phyloP scores from a whole-genome alignment of 2,797 vertebrate species.

The Pangasius mekongensis region DNA sequence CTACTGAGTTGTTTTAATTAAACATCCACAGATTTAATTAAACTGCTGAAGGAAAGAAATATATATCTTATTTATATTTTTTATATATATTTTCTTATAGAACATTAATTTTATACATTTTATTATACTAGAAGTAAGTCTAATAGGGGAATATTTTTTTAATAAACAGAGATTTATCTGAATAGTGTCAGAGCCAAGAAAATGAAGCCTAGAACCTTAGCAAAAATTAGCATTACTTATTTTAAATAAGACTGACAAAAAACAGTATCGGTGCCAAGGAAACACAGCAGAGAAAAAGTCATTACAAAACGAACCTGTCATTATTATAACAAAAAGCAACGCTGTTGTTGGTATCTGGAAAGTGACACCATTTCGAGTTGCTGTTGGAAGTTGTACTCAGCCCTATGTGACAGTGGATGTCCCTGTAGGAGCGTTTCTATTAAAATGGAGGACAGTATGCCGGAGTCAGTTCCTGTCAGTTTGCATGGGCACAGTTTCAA shows the following conservation, averaged over 20 bases:
- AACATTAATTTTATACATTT: background rate
- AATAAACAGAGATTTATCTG: background rate
- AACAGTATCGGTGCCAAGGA: background rate
- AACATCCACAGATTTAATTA: background rate
- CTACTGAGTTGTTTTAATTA: background rate
- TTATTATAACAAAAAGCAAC: background rate
- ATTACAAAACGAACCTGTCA: background rate
- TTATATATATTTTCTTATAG: background rate
- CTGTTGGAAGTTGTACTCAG: background rate
- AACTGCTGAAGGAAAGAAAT: background rate
- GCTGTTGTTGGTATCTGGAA: background rate
- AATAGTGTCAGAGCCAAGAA: background rate
- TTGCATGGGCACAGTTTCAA: conserved; percentile 36
- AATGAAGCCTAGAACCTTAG: background rate
- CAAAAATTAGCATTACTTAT: background rate
- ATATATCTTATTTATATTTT: too few species aligned
- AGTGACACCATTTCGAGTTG: background rate
- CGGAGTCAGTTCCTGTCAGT: conserved; percentile 18
- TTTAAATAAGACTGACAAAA: too few species aligned
- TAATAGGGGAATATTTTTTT: background rate
- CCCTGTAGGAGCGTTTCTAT: conserved; percentile 14
- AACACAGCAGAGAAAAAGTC: background rate
- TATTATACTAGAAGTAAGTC: background rate
- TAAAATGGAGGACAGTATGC: conserved; percentile 39
- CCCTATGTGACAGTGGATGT: background rate